Percentiles rank a stretch among this genome's conserved stretches.
These are phyloP conservation scores for Embidobia sp. DNA, from an alignment of 2,888 invertebrate genomes.

Conservation along the genomic window DNA sequence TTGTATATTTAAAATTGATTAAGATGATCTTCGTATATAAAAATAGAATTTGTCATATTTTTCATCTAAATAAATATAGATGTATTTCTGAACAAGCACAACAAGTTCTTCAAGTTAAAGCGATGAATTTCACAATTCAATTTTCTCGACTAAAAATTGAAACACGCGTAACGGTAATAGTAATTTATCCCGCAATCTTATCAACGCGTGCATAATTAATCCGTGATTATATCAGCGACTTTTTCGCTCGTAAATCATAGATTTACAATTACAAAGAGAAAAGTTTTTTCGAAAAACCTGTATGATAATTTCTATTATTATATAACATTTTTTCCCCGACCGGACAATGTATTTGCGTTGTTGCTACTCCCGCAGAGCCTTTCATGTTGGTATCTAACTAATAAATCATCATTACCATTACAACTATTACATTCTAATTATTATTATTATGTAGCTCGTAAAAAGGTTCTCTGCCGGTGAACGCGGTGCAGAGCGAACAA, in stretches of 20 bases:
- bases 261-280: conserved; percentile 51
- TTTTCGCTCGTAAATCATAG: conserved; percentile 40
- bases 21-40: too few species aligned
- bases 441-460: not conserved
- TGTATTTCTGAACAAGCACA: too few species aligned
- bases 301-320: conserved; percentile 50
- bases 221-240: conserved; percentile 28
- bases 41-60: too few species aligned
- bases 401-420: too few species aligned
- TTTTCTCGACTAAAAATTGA: conserved; percentile 19
- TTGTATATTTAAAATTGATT: too few species aligned
- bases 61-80: too few species aligned
- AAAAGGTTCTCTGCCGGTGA: not conserved
- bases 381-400: too few species aligned
- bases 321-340: conserved; percentile 35
- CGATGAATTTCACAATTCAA: conserved; percentile 23
- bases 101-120: not conserved
- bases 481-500: not conserved
- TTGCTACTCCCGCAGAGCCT: not conserved
- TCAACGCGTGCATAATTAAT: conserved; percentile 44
- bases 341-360: conserved; percentile 23
- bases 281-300: conserved; percentile 37
- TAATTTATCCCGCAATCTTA: conserved; percentile 36
- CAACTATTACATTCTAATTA: not conserved
- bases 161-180: conserved; percentile 38